Conservation (phyloP, 2,797 vertebrate genomes). For the Falco cherrug region DNA sequence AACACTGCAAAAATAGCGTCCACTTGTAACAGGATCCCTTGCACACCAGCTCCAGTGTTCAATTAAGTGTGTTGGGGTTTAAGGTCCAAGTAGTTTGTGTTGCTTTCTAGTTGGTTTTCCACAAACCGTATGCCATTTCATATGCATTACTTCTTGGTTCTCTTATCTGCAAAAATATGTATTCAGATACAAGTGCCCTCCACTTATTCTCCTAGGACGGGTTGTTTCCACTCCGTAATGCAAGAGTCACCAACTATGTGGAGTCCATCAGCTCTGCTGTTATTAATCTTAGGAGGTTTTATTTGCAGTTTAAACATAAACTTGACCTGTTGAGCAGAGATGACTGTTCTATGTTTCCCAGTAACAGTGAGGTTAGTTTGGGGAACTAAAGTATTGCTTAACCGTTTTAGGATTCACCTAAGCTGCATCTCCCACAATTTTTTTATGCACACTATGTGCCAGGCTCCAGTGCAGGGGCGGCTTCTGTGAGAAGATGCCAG, state of each 20-base stretch:
- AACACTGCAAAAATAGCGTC: neutral
- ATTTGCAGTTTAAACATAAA: neutral
- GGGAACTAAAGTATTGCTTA: neutral
- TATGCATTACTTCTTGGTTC: neutral
- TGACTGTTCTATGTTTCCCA: neutral
- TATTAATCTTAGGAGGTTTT: neutral
- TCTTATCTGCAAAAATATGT: neutral
- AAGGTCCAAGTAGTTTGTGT: neutral
- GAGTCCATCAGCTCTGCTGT: neutral
- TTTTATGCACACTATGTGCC: accelerated
- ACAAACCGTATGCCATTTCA: accelerated
- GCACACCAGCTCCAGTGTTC: neutral
- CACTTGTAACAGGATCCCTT: neutral
- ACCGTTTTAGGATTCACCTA: neutral
- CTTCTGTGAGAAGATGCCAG: too few species aligned
- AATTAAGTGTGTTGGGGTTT: neutral
- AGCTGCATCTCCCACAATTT: neutral
- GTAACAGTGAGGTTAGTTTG: neutral
- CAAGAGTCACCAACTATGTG: neutral
- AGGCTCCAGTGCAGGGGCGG: neutral
- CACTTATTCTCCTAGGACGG: neutral
- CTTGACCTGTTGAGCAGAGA: neutral
- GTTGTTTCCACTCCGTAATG: neutral
- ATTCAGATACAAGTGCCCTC: neutral
- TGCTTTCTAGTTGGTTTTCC: neutral